These are phyloP conservation scores for Nycteola revayana DNA, from an alignment of 2,888 invertebrate species.

Conservation along the genomic window DNA sequence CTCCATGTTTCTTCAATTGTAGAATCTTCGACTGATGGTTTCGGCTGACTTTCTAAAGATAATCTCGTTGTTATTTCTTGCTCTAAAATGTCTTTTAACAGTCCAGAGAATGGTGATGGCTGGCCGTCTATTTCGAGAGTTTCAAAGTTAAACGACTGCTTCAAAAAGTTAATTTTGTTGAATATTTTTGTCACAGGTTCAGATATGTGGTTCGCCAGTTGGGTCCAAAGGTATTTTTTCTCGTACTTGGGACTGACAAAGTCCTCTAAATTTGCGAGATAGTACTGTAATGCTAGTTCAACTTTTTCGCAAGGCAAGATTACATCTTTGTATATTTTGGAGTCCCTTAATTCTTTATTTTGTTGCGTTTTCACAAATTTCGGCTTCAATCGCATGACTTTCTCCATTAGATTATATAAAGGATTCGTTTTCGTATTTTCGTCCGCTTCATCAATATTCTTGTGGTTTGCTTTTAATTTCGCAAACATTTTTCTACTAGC, in stretches of 20 bases:
- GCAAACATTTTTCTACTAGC: constrained; percentile 59
- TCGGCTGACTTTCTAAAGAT: constrained; percentile 38
- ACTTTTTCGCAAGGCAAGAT: constrained; percentile 51
- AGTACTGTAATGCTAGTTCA: constrained; percentile 53
- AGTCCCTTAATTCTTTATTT: constrained; percentile 37
- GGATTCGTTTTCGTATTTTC: constrained; percentile 26
- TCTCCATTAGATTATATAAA: constrained; percentile 48
- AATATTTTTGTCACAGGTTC: constrained; percentile 57
- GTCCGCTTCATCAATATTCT: constrained; percentile 27
- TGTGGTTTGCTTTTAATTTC: constrained; percentile 51
- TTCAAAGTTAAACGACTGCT: constrained; percentile 48
- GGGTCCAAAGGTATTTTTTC: constrained; percentile 64
- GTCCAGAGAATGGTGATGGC: constrained; percentile 34
- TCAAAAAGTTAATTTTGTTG: constrained; percentile 65
- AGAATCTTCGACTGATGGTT: constrained; percentile 31
- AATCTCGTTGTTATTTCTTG: constrained; percentile 50
- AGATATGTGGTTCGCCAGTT: constrained; percentile 50
- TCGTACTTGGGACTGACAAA: constrained; percentile 64
- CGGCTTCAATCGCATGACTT: constrained; percentile 51
- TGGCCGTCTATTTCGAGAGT: constrained; percentile 36
- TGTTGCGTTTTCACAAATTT: constrained; percentile 45
- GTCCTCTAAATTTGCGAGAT: constrained; percentile 62
- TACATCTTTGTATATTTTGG: constrained; percentile 50
- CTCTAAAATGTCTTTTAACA: constrained; percentile 49
- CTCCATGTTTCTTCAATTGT: constrained; percentile 48